Evolutionary conservation across 2,797 vertebrate genomes (phyloP).

Genomic region (Lerista edwardsae): DNA sequence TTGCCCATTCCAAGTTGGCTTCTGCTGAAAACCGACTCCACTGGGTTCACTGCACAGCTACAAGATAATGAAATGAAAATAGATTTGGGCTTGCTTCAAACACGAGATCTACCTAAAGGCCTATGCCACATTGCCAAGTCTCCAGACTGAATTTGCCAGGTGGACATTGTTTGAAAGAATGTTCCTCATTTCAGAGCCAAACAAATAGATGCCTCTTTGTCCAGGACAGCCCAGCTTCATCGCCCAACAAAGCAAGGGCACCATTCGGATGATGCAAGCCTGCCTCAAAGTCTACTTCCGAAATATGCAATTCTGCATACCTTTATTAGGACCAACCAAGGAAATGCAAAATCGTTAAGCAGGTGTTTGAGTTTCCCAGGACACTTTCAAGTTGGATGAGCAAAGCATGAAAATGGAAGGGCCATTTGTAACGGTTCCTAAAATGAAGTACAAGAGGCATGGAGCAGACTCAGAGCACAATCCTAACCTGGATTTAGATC

Average conservation of each 20-base stretch:
- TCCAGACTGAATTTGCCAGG: not conserved
- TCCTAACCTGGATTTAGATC: no score
- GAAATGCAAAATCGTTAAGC: no score
- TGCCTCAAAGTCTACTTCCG: not conserved
- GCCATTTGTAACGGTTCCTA: no score
- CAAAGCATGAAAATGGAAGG: no score
- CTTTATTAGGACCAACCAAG: no score
- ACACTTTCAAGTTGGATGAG: no score
- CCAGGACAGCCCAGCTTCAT: not conserved
- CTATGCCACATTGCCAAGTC: constrained; percentile 6
- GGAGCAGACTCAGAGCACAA: no score
- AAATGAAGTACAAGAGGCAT: no score
- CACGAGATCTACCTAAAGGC: not conserved
- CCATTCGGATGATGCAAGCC: not conserved
- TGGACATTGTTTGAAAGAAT: not conserved
- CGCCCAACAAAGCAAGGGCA: not conserved
- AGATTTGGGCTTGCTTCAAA: not conserved
- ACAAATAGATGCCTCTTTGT: not conserved
- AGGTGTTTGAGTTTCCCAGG: no score
- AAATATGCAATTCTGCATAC: no score
- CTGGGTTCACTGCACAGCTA: not conserved
- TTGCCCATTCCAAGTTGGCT: not conserved
- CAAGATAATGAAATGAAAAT: constrained; percentile 1
- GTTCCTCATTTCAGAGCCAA: not conserved
- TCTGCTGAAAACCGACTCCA: not conserved